Conservation (phyloP, 2,797 vertebrate species). For the Arnoldichthys spilopterus region DNA sequence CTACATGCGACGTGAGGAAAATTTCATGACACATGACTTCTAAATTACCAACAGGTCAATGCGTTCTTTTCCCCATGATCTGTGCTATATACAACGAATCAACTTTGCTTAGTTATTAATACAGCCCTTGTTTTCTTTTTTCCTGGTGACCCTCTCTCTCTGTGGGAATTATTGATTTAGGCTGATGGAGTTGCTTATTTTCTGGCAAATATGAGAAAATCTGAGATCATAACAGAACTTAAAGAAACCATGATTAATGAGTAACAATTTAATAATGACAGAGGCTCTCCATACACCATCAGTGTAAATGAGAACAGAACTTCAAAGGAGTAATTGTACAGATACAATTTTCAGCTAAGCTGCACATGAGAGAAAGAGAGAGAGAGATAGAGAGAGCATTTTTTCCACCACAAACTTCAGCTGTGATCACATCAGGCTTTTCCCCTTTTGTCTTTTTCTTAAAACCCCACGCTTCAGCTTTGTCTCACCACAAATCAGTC, state of each 20-base stretch:
- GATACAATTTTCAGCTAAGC: background rate
- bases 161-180: too few species aligned
- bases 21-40: too few species aligned
- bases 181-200: too few species aligned
- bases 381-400: background rate
- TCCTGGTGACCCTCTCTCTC: too few species aligned
- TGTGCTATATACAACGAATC: too few species aligned
- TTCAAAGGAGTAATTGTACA: background rate
- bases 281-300: background rate
- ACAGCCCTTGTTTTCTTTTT: background rate
- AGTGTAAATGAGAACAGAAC: background rate
- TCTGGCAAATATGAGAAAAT: too few species aligned
- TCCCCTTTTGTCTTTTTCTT: background rate
- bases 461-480: background rate
- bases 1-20: too few species aligned
- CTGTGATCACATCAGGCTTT: background rate
- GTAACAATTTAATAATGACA: background rate
- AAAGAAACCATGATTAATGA: background rate
- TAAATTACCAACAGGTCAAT: too few species aligned
- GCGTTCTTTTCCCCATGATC: too few species aligned
- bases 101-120: too few species aligned
- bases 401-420: background rate
- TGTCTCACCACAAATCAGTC: slow-evolving; percentile 5
- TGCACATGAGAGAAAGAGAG: background rate
- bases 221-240: background rate